Evolutionary conservation across 2,113 vertebrate species (phyloP), one percentile per base, ranked within the genome.

Genomic region (Aegithalos caudatus): DNA sequence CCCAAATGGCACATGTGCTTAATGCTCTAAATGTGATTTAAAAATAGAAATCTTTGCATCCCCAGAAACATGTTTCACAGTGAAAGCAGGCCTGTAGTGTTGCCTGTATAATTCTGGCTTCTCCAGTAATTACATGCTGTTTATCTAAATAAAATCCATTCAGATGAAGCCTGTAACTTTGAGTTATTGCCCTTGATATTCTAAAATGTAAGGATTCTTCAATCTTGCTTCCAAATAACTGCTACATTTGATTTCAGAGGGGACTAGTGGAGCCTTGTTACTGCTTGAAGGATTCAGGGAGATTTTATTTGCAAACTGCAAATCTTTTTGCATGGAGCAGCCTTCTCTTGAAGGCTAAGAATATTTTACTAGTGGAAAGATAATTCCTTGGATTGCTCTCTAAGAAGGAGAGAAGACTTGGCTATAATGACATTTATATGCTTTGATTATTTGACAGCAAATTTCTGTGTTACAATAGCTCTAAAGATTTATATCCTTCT

Each of bases 111-210:
- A 62, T 60, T 90, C 82, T 42, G 67, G 27, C 85, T 84, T n/a
- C 44, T 81, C 60, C 40, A 27, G 80, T 93, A 93, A 88, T 74
- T 95, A 28, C 7, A 1, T 67, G 82, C 67, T 83, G 79, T 95
- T 90, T 92, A 86, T 81, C 92, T 84, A 64, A 94, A 88, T 81
- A 94, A 84, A 84, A 84, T 56, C 92, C 38, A 77, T 61, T 77
- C 87, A 71, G 83, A 88, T 93, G 94, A 73, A 78, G 71, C 37
- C 82, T 93, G 64, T 86, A 78, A 66, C 81, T 77, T 48, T 22
- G 83, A 82, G 47, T 83, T 92, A 50, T 19, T 88, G 42, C 51
- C 56, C 25, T 77, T 83, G 81, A 67, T 45, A n/a, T 48, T 80
- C 33, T 58, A 12, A 81, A 90, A 64, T 22, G 44, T 24, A 28